Conservation (phyloP, 2,888 invertebrate species). For the Cantharis flavilabris region DNA sequence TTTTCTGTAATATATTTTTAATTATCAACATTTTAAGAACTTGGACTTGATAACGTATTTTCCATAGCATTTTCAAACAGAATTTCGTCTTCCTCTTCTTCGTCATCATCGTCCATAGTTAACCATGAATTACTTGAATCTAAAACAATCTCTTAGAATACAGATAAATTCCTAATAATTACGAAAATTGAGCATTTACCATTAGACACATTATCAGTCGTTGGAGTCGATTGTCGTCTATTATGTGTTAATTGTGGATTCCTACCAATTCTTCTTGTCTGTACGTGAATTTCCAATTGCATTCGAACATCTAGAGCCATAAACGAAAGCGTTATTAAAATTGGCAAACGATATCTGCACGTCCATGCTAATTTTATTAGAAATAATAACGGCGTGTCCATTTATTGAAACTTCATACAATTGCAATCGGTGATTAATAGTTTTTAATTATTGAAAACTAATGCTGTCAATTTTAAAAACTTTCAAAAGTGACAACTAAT, state of each 20-base stretch:
- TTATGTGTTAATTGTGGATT: background rate
- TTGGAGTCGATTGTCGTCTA: background rate
- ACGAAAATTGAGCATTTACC: background rate
- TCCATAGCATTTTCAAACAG: background rate
- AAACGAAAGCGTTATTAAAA: slow-evolving; percentile 68
- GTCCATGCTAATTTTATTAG: slow-evolving; percentile 74
- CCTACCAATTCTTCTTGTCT: slow-evolving; percentile 51
- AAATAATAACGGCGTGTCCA: slow-evolving; percentile 60
- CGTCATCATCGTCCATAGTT: slow-evolving; percentile 27
- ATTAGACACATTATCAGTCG: background rate
- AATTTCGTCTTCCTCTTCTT: slow-evolving; percentile 9
- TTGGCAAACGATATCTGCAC: slow-evolving; percentile 68
- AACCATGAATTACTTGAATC: slow-evolving; percentile 30
- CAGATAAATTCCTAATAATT: background rate
- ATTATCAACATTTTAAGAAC: background rate
- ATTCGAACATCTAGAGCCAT: slow-evolving; percentile 70
- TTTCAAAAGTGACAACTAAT: background rate
- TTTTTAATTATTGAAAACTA: background rate
- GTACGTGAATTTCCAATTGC: slow-evolving; percentile 69
- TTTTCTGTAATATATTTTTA: background rate
- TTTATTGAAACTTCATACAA: background rate
- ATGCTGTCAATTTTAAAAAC: background rate
- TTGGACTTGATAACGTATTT: background rate
- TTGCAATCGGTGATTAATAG: background rate
- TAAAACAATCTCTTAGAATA: background rate